Evolutionary conservation across 2,113 vertebrate species (phyloP).

Genomic region (Ictalurus punctatus): DNA sequence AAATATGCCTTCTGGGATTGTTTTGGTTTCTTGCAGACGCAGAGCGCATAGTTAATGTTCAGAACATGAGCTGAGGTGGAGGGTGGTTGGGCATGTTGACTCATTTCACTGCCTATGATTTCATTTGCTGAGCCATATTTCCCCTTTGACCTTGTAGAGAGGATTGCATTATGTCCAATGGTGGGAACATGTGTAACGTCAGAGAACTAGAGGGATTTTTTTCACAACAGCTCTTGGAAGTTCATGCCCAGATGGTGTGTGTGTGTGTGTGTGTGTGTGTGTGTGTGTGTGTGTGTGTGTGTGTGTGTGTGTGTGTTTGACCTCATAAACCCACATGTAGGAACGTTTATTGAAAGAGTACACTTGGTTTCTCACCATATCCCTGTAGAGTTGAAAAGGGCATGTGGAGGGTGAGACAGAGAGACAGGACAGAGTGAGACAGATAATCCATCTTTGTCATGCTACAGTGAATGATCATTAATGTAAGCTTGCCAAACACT

Average conservation of each 20-base stretch:
- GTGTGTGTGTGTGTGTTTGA: neutral
- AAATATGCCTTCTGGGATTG: conserved; percentile 22
- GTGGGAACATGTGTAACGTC: conserved; percentile 16
- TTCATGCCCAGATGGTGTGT: conserved; percentile 8
- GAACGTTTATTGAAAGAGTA: neutral
- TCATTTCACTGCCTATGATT: neutral
- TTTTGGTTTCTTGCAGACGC: neutral
- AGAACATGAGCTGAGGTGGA: neutral
- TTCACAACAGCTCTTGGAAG: neutral
- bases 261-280: conserved; percentile 13
- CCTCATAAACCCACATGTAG: conserved; percentile 11
- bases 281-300: conserved; percentile 9
- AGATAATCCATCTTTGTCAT: neutral
- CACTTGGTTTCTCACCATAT: neutral
- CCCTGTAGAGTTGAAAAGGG: conserved; percentile 9
- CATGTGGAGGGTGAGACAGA: neutral
- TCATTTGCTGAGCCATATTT: neutral
- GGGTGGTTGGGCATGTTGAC: no score
- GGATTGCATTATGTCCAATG: neutral
- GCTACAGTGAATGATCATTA: neutral
- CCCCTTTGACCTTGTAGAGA: conserved; percentile 2
- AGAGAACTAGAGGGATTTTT: neutral
- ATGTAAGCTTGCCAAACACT: neutral
- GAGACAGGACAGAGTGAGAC: neutral
- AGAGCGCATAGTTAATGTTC: neutral